Conservation (phyloP, 1,140 invertebrate species). For the Drosophila dunni region DNA sequence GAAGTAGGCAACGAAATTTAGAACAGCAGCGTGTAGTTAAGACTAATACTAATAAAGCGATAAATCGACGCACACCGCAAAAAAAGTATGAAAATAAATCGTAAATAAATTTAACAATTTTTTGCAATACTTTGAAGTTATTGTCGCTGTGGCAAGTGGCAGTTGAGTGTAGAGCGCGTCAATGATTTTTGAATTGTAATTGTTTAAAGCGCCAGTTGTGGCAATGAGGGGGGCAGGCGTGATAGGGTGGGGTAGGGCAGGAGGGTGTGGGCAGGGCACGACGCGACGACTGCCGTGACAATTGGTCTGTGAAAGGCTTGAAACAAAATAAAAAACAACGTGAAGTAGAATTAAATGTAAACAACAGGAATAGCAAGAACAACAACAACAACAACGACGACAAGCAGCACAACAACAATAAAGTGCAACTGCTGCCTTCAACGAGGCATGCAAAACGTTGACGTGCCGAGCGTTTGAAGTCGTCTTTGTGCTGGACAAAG, state of each 20-base stretch:
- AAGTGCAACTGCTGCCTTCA: slow-evolving; percentile 69
- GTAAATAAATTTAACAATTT: slow-evolving; percentile 39
- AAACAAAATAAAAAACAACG: slow-evolving; percentile 65
- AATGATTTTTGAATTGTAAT: slow-evolving; percentile 84
- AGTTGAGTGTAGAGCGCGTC: slow-evolving; percentile 65
- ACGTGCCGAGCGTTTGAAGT: slow-evolving; percentile 76
- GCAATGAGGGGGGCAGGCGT: background rate
- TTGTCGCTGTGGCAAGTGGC: background rate
- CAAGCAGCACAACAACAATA: slow-evolving; percentile 38
- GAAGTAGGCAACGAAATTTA: slow-evolving; percentile 32
- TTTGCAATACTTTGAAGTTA: slow-evolving; percentile 71
- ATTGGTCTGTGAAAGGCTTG: slow-evolving; percentile 82
- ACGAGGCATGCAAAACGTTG: slow-evolving; percentile 82
- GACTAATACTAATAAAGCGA: background rate
- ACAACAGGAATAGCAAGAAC: slow-evolving; percentile 34
- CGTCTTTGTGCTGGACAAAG: slow-evolving; percentile 68
- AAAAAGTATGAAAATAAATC: slow-evolving; percentile 4
- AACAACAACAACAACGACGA: slow-evolving; percentile 29
- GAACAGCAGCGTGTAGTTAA: background rate
- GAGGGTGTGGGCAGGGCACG: background rate
- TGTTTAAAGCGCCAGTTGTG: slow-evolving; percentile 64
- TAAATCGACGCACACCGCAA: slow-evolving; percentile 4
- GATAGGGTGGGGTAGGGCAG: background rate
- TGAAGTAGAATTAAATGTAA: slow-evolving; percentile 49
- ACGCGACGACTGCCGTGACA: slow-evolving; percentile 74